phyloP scores from a whole-genome alignment of 2,113 vertebrate species.

The Mormyrus iriodes region DNA sequence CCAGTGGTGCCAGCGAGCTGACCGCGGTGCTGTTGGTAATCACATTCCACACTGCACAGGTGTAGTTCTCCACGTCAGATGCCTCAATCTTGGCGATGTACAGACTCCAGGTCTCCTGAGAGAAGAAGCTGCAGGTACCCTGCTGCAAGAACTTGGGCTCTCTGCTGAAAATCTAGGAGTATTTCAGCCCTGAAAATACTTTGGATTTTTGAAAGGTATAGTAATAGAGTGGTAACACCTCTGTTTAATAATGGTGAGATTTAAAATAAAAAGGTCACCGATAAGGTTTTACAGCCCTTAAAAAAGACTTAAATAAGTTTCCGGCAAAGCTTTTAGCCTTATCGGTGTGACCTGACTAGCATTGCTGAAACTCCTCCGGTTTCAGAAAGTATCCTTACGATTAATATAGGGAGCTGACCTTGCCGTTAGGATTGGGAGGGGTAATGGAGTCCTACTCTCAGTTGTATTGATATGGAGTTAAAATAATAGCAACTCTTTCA shows the following conservation, averaged over 20 bases:
- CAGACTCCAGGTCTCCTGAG: conserved; percentile 85
- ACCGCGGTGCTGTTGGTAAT: conserved; percentile 69
- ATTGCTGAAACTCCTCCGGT: not conserved
- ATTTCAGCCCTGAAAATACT: conserved; percentile 64
- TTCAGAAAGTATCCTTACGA: not conserved
- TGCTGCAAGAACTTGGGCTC: conserved; percentile 82
- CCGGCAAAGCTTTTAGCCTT: not conserved
- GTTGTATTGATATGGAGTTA: not conserved
- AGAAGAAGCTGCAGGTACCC: conserved; percentile 83
- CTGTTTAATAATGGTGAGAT: not conserved
- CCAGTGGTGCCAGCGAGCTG: conserved; percentile 77
- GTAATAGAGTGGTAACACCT: not conserved
- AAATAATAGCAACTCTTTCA: not conserved
- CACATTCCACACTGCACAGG: conserved; percentile 74
- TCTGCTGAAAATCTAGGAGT: conserved; percentile 88
- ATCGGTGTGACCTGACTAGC: not conserved
- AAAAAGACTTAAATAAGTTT: not conserved
- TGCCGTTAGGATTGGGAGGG: not conserved
- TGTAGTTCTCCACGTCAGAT: conserved; percentile 84
- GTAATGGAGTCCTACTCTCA: not conserved
- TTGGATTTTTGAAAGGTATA: not conserved
- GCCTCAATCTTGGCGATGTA: conserved; percentile 87
- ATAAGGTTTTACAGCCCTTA: not conserved
- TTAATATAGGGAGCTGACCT: not conserved
- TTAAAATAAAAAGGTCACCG: not conserved